These are phyloP conservation scores for Abrostola tripartita DNA, from an alignment of 2,888 invertebrate genomes.

Conservation along the genomic window DNA sequence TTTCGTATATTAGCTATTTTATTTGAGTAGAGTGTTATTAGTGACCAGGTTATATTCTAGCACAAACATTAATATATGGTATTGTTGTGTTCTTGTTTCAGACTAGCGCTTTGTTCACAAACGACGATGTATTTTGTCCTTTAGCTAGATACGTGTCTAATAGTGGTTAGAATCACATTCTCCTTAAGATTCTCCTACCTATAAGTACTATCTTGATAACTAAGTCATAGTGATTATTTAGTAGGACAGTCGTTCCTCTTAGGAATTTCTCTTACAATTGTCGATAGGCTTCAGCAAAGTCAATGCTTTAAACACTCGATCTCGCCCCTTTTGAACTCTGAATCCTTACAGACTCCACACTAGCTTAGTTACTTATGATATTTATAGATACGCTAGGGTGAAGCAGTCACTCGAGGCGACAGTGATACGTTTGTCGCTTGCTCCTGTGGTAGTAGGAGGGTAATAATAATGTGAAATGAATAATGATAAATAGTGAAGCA, in stretches of 20 bases:
- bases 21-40: conserved; percentile 46
- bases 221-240: conserved; percentile 83
- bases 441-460: conserved; percentile 25
- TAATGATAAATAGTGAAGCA: conserved; percentile 59
- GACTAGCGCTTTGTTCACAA: conserved; percentile 45
- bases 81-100: conserved; percentile 50
- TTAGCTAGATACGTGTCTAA: conserved; percentile 68
- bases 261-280: conserved; percentile 71
- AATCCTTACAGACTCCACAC: conserved; percentile 66
- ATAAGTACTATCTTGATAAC: conserved; percentile 79
- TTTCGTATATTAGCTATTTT: conserved; percentile 44
- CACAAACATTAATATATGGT: conserved; percentile 63
- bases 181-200: conserved; percentile 75
- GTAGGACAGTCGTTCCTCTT: conserved; percentile 69
- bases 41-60: conserved; percentile 54
- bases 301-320: conserved; percentile 80
- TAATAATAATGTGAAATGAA: conserved; percentile 35
- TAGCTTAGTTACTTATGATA: conserved; percentile 60
- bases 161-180: conserved; percentile 66
- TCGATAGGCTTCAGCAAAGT: conserved; percentile 71
- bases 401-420: conserved; percentile 32
- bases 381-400: conserved; percentile 53
- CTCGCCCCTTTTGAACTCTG: conserved; percentile 77
- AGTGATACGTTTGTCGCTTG: conserved; percentile 26
- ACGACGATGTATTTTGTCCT: conserved; percentile 47